Percentiles rank a stretch among this genome's conserved stretches.
Evolutionary conservation across 2,113 vertebrate genomes (phyloP).

Genomic region (Calyptommatus sinebrachiatus): DNA sequence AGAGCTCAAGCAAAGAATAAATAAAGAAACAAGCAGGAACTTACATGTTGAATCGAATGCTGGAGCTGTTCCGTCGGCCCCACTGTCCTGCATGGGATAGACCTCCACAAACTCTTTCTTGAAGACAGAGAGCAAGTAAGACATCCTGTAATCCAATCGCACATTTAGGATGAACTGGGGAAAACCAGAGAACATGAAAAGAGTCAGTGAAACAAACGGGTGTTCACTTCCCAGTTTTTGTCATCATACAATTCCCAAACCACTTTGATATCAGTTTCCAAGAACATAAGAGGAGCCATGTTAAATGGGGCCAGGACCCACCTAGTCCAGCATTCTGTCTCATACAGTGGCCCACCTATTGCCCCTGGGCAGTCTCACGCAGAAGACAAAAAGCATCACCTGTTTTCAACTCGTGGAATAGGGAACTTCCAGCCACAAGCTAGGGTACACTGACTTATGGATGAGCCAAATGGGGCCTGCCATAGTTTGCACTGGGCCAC

Average conservation of each 20-base stretch:
- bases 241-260: neutral
- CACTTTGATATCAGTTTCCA: neutral
- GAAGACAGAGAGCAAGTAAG: slow-evolving; percentile 94
- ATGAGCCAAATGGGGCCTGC: too few species aligned
- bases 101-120: slow-evolving; percentile 98
- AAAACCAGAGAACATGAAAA: slow-evolving; percentile 5
- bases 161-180: slow-evolving; percentile 96
- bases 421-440: too few species aligned
- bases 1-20: slow-evolving; percentile 4
- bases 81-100: slow-evolving; percentile 88
- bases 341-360: too few species aligned
- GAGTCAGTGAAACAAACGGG: neutral
- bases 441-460: too few species aligned
- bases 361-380: too few species aligned
- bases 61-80: slow-evolving; percentile 85
- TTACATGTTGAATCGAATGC: slow-evolving; percentile 89
- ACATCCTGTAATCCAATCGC: slow-evolving; percentile 94
- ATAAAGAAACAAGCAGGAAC: slow-evolving; percentile 21
- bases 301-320: too few species aligned
- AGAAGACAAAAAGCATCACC: too few species aligned
- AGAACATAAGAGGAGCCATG: too few species aligned
- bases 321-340: too few species aligned
- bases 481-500: too few species aligned
- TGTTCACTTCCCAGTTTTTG: neutral
- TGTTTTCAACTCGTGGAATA: too few species aligned